Base-by-base conservation (phyloP, 37 sponge, comb jelly and placozoan genomes). In the Oscarella lobularis region DNA sequence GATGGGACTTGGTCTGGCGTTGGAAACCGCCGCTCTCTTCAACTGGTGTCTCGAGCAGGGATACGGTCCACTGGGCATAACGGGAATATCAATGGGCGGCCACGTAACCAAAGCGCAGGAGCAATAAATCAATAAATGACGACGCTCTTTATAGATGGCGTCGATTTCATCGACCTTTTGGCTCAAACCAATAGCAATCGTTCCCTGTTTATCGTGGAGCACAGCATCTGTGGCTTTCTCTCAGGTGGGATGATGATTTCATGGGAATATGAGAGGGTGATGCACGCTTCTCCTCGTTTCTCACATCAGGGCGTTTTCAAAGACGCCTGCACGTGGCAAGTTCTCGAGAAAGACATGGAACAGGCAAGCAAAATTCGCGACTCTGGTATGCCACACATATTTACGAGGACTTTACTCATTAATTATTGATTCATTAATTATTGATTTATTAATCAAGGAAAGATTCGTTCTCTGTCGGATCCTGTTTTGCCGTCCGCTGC, bases 81-180 rank as follows among this genome's bases (percentile, higher is more conserved):
- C 88, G 9, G 96, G 96, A 0, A 40, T 90, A 0, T 95, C 96
- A 34, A 83, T 95, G 87, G 96, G 96, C 31, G 96, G 96, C 41
- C 96, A 95, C 76, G 92, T 91, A 41, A 81, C n/a, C n/a, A n/a
- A n/a, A n/a, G n/a, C n/a, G n/a, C n/a, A n/a, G n/a, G 60, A 48
- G 14, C 60, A 27, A 9, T 27, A 48, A 27, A 20, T 20, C 60
- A 48, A 20, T 48, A 9, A 48, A 48, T 48, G 60, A 48, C 14
- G 14, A 48, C 20, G 60, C 14, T 20, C 9, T 48, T 48, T 48
- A 27, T 48, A 48, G 60, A 48, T 48, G 60, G 60, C 60, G 60
- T 48, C 60, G 9, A 20, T 48, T 48, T 9, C 60, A 20, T 48
- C 60, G 60, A 27, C 14, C 20, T 48, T 48, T 48, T 48, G 60